A percentile compares a stretch with the other conserved stretches of the same genome.
These are phyloP conservation scores for Catocala nupta DNA, from an alignment of 2,888 invertebrate species.

Conservation along the genomic window DNA sequence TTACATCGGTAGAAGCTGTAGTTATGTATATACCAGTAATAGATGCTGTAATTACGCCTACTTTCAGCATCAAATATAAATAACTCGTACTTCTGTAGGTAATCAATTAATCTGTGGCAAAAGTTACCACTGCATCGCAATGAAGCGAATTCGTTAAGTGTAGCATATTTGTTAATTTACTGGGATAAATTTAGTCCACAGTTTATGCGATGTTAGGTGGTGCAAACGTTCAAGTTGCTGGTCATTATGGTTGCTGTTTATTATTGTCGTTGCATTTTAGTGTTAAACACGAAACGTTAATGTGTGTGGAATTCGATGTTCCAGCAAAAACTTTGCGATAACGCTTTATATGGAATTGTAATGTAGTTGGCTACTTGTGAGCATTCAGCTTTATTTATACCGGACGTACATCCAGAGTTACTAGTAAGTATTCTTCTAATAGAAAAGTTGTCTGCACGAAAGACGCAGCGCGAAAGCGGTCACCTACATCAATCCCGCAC, in stretches of 20 bases:
- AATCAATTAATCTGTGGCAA: not conserved
- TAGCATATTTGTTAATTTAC: slow-evolving; percentile 39
- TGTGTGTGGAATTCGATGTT: not conserved
- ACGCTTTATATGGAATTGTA: no score
- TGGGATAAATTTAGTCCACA: slow-evolving; percentile 33
- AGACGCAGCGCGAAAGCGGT: no score
- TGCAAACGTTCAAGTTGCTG: not conserved
- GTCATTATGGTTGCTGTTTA: not conserved
- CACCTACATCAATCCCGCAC: no score
- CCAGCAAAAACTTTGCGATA: not conserved
- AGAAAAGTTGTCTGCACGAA: no score
- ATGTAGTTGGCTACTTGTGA: no score
- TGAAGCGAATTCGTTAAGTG: slow-evolving; percentile 46
- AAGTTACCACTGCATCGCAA: slow-evolving; percentile 30
- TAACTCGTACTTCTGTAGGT: not conserved
- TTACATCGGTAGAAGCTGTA: no score
- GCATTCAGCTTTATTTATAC: no score
- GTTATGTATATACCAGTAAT: not conserved
- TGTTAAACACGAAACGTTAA: no score
- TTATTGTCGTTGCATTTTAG: slow-evolving; percentile 3
- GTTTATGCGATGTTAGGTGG: slow-evolving; percentile 6
- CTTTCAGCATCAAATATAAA: no score
- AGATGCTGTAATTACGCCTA: not conserved
- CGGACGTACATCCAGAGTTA: no score
- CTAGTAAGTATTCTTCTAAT: no score